Evolutionary conservation across 2,113 vertebrate genomes (phyloP).

Genomic region (Cottus gobio): DNA sequence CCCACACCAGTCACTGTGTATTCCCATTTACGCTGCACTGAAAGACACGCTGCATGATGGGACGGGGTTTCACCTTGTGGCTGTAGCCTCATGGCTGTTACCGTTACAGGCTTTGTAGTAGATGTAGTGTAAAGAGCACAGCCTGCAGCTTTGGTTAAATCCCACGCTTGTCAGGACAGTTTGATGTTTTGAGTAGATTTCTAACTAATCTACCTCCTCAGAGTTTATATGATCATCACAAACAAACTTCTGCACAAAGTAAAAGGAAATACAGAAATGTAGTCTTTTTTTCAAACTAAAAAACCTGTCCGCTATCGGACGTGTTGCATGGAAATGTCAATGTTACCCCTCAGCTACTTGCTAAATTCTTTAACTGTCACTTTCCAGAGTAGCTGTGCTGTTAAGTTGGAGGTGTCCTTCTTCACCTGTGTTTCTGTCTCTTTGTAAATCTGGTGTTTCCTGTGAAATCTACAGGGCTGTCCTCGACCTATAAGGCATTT

Average conservation of each 20-base stretch:
- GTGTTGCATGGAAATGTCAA: conserved; percentile 62
- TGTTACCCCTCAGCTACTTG: conserved; percentile 70
- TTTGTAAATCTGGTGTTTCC: conserved; percentile 11
- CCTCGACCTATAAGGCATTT: neutral
- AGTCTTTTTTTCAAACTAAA: conserved; percentile 26
- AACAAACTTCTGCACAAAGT: neutral
- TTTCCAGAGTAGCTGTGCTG: conserved; percentile 33
- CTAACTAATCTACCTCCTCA: neutral
- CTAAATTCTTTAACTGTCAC: conserved; percentile 72
- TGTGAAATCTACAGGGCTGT: neutral
- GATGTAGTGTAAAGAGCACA: neutral
- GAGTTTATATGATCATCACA: neutral
- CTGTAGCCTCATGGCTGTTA: neutral
- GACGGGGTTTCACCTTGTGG: conserved; percentile 24
- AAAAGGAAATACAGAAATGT: neutral
- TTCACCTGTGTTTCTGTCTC: conserved; percentile 15
- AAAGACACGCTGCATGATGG: conserved; percentile 47
- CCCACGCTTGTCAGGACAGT: neutral
- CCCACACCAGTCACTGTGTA: conserved; percentile 31
- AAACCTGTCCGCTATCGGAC: conserved; percentile 21
- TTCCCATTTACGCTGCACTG: conserved; percentile 42
- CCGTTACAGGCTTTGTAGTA: neutral
- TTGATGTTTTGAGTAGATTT: neutral
- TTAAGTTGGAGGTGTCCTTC: conserved; percentile 14
- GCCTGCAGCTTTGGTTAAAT: neutral